Base-by-base conservation (phyloP, 2,888 invertebrate genomes). In the Platycheirus albimanus region DNA sequence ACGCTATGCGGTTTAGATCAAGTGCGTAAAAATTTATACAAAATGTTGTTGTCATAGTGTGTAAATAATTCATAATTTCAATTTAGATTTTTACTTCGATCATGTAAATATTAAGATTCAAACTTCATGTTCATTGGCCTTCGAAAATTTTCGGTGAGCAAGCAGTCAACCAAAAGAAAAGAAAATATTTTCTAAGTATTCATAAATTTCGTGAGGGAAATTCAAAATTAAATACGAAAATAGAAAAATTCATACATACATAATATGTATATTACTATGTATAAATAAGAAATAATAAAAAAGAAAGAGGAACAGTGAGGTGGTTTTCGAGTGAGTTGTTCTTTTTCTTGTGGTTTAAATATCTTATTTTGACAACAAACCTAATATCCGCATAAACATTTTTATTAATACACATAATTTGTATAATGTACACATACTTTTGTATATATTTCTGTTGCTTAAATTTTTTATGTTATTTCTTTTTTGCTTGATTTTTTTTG, bases 61-160 rank as follows among this genome's bases (percentile, higher is more conserved):
- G 33, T n/a, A 28, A 24, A 41, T 56, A 11, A 51, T 63, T 8
- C 3, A 15, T 52, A 10, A 30, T 24, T 24, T 13, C 56, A n/a
- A 41, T n/a, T 43, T 24, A 78, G 78, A 78, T 83, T 66, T 69
- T 83, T 83, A 83, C 83, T 58, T 74, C 45, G 30, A 36, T 38
- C 52, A 64, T 72, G 83, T 83, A 83, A 83, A 83, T 83, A 83
- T 83, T 83, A 74, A 67, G 83, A 83, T 58, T 78, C 76, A 81
- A n/a, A 52, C 24, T 67, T 30, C 47, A 67, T 74, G 66, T 63
- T 41, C 43, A 45, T 56, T 77, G 72, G 77, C 77, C 83, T 83
- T 72, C 77, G 56, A 64, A 47, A 24, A 47, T 54, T 45, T 49
- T 49, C 30, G 11, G 13, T 41, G 38, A 41, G 54, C 24, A 49